phyloP scores from a whole-genome alignment of 1,140 invertebrate genomes.

The Brachionus manjavacas region DNA sequence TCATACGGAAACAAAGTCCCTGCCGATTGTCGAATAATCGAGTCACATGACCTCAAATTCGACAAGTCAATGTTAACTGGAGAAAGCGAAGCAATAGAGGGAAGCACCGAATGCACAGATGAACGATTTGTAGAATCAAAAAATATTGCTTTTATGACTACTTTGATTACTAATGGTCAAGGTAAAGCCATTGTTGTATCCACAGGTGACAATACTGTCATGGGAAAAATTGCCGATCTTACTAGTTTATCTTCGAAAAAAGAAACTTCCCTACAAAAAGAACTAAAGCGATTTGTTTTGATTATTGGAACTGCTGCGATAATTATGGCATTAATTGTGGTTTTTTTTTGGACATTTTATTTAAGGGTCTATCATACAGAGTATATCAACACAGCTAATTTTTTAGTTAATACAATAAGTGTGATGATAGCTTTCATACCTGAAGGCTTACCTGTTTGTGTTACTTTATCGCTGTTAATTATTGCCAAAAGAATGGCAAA shows the following conservation, averaged over 20 bases:
- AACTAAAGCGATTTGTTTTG: not conserved
- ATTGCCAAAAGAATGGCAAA: slow-evolving; percentile 35
- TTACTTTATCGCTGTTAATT: not conserved
- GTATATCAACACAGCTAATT: slow-evolving; percentile 6
- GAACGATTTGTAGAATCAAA: not conserved
- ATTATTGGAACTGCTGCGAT: not conserved
- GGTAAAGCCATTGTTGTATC: slow-evolving; percentile 41
- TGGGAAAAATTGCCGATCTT: not conserved
- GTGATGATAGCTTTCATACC: slow-evolving; percentile 36
- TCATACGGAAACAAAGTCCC: slow-evolving; percentile 94
- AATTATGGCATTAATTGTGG: not conserved
- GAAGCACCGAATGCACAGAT: slow-evolving; percentile 7
- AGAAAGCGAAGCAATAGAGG: slow-evolving; percentile 19
- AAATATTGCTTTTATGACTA: slow-evolving; percentile 1
- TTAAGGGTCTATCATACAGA: not conserved
- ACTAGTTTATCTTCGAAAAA: not conserved
- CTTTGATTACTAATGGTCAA: not conserved
- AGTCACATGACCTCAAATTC: slow-evolving; percentile 62
- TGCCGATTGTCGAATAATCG: slow-evolving; percentile 82
- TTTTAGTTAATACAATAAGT: slow-evolving; percentile 20
- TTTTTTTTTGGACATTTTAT: not conserved
- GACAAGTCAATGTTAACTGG: slow-evolving; percentile 26
- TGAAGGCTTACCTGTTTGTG: slow-evolving; percentile 17
- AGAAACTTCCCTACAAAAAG: slow-evolving; percentile 1
- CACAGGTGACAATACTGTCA: slow-evolving; percentile 3